Conservation (phyloP, 2,113 vertebrate genomes). For the Holacanthus passer region DNA sequence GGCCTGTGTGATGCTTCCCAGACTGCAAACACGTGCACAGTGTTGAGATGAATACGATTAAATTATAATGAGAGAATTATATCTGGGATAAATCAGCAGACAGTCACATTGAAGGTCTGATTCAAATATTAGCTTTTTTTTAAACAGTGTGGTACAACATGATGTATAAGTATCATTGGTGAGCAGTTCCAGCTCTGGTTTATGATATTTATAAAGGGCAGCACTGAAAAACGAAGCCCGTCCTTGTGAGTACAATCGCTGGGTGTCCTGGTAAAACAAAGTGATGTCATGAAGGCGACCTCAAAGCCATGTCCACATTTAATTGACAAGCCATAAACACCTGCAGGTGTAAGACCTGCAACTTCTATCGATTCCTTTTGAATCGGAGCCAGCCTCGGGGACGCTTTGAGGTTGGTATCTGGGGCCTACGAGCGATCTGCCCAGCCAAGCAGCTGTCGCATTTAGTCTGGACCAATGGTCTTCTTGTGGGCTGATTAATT, state of each 20-base stretch:
- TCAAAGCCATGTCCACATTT: conserved; percentile 26
- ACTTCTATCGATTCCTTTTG: conserved; percentile 47
- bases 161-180: conserved; percentile 4
- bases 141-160: neutral
- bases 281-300: conserved; percentile 28
- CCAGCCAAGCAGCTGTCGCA: conserved; percentile 64
- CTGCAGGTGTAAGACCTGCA: conserved; percentile 31
- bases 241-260: conserved; percentile 20
- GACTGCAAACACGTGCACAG: conserved; percentile 31
- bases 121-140: conserved; percentile 49
- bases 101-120: conserved; percentile 30
- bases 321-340: conserved; percentile 47
- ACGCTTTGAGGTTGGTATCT: conserved; percentile 59
- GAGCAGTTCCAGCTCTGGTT: neutral
- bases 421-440: conserved; percentile 34
- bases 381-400: conserved; percentile 42
- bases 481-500: conserved; percentile 76
- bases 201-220: conserved; percentile 16
- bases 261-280: neutral
- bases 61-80: conserved; percentile 55
- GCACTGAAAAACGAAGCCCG: neutral
- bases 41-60: conserved; percentile 25
- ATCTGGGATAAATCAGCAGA: conserved; percentile 21
- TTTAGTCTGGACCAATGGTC: conserved; percentile 45
- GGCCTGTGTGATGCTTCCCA: conserved; percentile 12